phyloP scores from a whole-genome alignment of 2,888 invertebrate genomes.

The Trichogramma dendrolimi region DNA sequence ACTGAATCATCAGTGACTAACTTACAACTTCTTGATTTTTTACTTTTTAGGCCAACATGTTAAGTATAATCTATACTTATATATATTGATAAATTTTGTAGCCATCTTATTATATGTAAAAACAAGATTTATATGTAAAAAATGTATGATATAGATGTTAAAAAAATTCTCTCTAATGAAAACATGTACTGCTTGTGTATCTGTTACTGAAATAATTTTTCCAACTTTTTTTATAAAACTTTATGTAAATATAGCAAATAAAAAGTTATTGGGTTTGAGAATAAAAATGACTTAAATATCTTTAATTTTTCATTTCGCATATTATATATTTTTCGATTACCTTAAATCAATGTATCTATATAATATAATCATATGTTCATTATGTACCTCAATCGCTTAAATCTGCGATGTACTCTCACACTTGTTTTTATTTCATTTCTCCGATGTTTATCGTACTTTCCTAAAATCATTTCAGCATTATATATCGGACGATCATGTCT shows the following conservation, averaged over 20 bases:
- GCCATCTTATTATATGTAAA: no score
- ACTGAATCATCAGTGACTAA: no score
- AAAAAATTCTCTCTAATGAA: slow-evolving; percentile 4
- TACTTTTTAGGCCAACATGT: no score
- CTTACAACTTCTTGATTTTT: no score
- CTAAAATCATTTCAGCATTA: slow-evolving; percentile 24
- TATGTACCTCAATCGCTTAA: slow-evolving; percentile 37
- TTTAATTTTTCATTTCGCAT: slow-evolving; percentile 43
- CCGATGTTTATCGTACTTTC: slow-evolving; percentile 32
- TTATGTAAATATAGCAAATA: background rate
- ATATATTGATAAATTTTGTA: no score
- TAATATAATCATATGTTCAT: slow-evolving; percentile 44
- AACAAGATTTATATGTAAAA: background rate
- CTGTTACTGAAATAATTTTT: no score
- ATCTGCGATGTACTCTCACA: background rate
- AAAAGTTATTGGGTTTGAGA: slow-evolving; percentile 14
- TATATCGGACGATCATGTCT: slow-evolving; percentile 18
- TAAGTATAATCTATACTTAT: no score
- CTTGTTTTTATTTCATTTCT: slow-evolving; percentile 26
- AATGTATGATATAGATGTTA: background rate
- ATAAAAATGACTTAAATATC: slow-evolving; percentile 14
- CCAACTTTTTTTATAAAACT: no score
- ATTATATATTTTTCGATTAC: slow-evolving; percentile 49
- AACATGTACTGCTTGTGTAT: background rate
- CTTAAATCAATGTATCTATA: slow-evolving; percentile 43